Conservation (phyloP, 2,888 invertebrate species). For the Volucella zonaria region DNA sequence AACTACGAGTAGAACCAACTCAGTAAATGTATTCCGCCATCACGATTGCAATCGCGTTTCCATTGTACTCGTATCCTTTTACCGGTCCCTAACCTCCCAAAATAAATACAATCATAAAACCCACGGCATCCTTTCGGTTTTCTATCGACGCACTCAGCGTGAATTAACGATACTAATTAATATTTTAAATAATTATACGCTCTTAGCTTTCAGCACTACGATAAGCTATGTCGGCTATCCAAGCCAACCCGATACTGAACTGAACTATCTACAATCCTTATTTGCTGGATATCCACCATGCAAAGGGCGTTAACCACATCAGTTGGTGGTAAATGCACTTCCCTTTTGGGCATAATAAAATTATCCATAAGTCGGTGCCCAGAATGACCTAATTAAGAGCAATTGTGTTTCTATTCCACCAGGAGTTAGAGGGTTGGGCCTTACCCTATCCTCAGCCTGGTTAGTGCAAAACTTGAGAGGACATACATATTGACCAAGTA, state of each 20-base stretch:
- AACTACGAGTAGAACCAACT: background rate
- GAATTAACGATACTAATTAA: slow-evolving; percentile 64
- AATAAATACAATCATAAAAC: slow-evolving; percentile 10
- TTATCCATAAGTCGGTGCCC: slow-evolving; percentile 66
- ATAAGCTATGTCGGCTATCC: too few species aligned
- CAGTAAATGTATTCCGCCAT: too few species aligned
- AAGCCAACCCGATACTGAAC: too few species aligned
- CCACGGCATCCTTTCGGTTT: slow-evolving; percentile 30
- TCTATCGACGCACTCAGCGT: slow-evolving; percentile 36
- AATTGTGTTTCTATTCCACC: slow-evolving; percentile 69
- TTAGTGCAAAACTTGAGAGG: slow-evolving; percentile 37
- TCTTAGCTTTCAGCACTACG: slow-evolving; percentile 13
- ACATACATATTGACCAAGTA: slow-evolving; percentile 37
- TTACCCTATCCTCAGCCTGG: background rate
- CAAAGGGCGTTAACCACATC: background rate
- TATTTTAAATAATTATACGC: slow-evolving; percentile 65
- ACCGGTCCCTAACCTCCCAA: background rate
- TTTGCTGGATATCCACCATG: background rate
- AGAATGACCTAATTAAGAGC: slow-evolving; percentile 72
- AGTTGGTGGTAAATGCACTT: slow-evolving; percentile 41
- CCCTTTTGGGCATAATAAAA: slow-evolving; percentile 65
- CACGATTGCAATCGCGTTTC: too few species aligned
- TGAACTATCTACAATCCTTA: too few species aligned
- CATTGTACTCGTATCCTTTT: background rate
- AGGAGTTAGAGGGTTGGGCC: slow-evolving; percentile 34